Evolutionary conservation across 2,113 vertebrate genomes (phyloP), one percentile per base, ranked within the genome.

Genomic region (Plectropomus leopardus): DNA sequence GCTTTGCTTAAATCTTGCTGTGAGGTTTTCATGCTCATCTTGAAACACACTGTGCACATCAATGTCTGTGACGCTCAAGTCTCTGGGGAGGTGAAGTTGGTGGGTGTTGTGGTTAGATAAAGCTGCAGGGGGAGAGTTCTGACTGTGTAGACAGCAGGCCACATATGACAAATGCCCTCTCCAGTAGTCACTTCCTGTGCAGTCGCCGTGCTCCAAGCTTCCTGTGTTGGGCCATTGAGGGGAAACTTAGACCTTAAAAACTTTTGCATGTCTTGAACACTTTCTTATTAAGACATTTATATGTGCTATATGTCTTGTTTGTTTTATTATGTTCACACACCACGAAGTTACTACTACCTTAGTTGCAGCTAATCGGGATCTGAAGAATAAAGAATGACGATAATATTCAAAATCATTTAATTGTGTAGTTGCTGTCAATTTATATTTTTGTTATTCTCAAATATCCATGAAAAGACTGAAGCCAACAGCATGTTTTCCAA

Each of bases 101-200:
- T 76, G 69, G 8, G 54, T 76, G 83, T 54, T 86, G 72, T 72
- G 79, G 86, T 86, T 72, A 79, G 83, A 78, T 86, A 63, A 78
- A 44, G 68, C 68, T 28, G 51, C 63, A 70, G 61, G 63, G 66
- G 42, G 42, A 72, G n/a, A 58, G 66, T n/a, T n/a, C n/a, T 66
- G 50, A 65, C 30, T 69, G 50, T 86, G 83, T 72, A 87, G 86
- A 80, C 89, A 75, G 72, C 83, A 76, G 83, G 78, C 67, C 19
- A 7, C 42, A 55, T 80, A 78, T 87, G 75, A 92, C 72, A 89
- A 87, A 92, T 85, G 76, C 61, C 68, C 82, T 59, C 61, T 83
- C 65, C 72, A 80, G 54, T 32, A 69, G 55, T 48, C 36, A 63
- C 92, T 84, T 92, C 94, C 92, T 92, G 90, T 86, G 72, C 72